Base-by-base conservation (phyloP, 2,797 vertebrate species). In the Heterohyrax brucei region DNA sequence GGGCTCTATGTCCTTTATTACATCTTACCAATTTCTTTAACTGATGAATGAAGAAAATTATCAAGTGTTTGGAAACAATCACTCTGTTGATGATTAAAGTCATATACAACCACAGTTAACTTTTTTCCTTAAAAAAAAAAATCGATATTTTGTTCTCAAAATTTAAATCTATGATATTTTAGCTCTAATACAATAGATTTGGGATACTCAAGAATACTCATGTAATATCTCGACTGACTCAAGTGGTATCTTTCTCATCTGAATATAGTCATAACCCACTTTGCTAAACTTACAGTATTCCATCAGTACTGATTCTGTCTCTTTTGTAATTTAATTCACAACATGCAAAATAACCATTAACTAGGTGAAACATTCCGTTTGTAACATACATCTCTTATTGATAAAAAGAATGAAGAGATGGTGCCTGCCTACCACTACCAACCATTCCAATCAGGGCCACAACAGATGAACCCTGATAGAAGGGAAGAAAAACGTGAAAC, bases 111-210 rank as follows among this genome's bases (percentile, higher is more conserved):
- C 46, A 87, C 46, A 86, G 44, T 72, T 87, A 39, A 82, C 85
- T 80, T 91, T 88, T 75, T 78, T 56, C 53, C 53, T 53, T 18
- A 83, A 79, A 30, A 78, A 76, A 56, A n/a, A 53, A 53, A 53
- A 46, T 81, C 88, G 76, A 16, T 56, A 72, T 48, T 83, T 91
- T 93, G 56, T 50, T 93, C 39, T 86, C 44, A 82, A 93, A 83
- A 84, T 61, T 78, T 21, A 79, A 53, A 91, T 79, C 30, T 82
- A 59, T 59, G 10, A 18, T 56, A 78, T 26, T 89, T 86, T 61
- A 87, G 68, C 14, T n/a, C 22, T 56, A 70, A 70, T 88, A 93
- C 8, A 86, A 56, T 28, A 93, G 48, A 8, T 72, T 76, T 93
- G 77, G 79, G 53, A 72, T 64, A 70, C 59, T 59, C 9, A 86